A percentile compares a stretch with the other conserved stretches of the same genome.
Conservation (phyloP, 2,113 vertebrate genomes). For the Pycnonotus jocosus region DNA sequence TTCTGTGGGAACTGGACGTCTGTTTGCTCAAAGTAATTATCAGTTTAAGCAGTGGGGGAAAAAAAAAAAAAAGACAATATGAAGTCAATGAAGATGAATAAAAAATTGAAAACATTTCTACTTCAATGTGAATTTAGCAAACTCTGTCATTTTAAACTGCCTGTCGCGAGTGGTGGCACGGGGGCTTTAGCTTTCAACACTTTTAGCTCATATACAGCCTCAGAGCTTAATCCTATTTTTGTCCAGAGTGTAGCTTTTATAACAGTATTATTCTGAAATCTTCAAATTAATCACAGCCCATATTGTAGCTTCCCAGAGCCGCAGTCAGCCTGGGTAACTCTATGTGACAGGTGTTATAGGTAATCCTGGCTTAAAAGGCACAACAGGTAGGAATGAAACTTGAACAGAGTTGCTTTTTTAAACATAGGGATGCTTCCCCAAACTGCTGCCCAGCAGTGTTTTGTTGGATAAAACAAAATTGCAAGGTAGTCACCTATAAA, state of each 20-base stretch:
- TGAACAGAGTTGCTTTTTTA: neutral
- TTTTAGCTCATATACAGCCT: conserved; percentile 65
- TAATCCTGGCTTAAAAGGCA: conserved; percentile 53
- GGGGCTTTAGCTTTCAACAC: conserved; percentile 61
- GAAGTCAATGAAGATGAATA: conserved; percentile 33
- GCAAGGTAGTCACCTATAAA: neutral
- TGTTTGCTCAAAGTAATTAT: conserved; percentile 60
- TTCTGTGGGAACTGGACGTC: conserved; percentile 48
- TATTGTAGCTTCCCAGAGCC: conserved; percentile 48
- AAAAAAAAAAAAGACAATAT: neutral
- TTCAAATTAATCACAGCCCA: conserved; percentile 64
- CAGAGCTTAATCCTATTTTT: conserved; percentile 72
- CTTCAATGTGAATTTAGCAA: conserved; percentile 6
- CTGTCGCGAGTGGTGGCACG: neutral
- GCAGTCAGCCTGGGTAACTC: conserved; percentile 16
- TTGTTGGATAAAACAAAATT: neutral
- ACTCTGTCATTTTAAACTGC: neutral
- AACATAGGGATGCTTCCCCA: neutral
- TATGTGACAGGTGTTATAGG: conserved; percentile 26
- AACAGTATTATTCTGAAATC: conserved; percentile 61
- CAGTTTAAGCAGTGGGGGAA: conserved; percentile 11
- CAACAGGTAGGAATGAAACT: conserved; percentile 59
- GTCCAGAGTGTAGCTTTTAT: conserved; percentile 68
- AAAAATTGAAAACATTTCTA: conserved; percentile 22
- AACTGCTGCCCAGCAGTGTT: neutral